These are phyloP conservation scores for Epinephelus cyanopodus DNA, from an alignment of 2,113 vertebrate species.

Conservation along the genomic window DNA sequence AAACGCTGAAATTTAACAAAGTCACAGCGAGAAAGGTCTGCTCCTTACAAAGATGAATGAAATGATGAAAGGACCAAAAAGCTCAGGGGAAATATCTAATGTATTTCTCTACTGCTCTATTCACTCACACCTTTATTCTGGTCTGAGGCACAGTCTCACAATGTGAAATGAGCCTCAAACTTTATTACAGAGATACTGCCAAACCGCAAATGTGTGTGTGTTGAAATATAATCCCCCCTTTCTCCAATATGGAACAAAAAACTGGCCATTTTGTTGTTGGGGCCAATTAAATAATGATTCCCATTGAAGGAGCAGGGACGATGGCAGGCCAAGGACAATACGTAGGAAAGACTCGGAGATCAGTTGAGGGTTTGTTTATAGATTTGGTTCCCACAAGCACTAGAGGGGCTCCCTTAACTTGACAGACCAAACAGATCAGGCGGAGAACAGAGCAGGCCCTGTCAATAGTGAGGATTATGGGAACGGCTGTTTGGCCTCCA, in stretches of 20 bases:
- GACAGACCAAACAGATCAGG: constrained; percentile 79
- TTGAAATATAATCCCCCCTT: constrained; percentile 58
- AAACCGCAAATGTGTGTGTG: constrained; percentile 48
- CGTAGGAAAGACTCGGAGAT: constrained; percentile 65
- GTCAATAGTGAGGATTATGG: constrained; percentile 81
- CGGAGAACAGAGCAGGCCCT: constrained; percentile 73
- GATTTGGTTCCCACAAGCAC: constrained; percentile 76
- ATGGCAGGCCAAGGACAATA: constrained; percentile 69
- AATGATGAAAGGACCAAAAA: constrained; percentile 67
- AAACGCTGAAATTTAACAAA: constrained; percentile 84
- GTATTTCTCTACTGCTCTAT: constrained; percentile 63
- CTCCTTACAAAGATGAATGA: constrained; percentile 62
- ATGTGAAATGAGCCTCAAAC: constrained; percentile 57
- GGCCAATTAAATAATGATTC: constrained; percentile 78
- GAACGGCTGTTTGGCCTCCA: constrained; percentile 80
- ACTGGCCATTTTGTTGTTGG: constrained; percentile 58
- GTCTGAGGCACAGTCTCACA: constrained; percentile 45
- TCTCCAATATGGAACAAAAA: constrained; percentile 56
- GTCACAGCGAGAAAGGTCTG: constrained; percentile 75
- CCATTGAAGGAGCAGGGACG: constrained; percentile 67
- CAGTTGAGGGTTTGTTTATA: constrained; percentile 76
- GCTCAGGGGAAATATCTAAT: constrained; percentile 66
- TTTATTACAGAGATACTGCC: constrained; percentile 45
- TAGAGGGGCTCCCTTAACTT: constrained; percentile 77
- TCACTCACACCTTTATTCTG: constrained; percentile 55